These are phyloP conservation scores for Idaea aversata DNA, from an alignment of 2,888 invertebrate genomes.

Conservation along the genomic window DNA sequence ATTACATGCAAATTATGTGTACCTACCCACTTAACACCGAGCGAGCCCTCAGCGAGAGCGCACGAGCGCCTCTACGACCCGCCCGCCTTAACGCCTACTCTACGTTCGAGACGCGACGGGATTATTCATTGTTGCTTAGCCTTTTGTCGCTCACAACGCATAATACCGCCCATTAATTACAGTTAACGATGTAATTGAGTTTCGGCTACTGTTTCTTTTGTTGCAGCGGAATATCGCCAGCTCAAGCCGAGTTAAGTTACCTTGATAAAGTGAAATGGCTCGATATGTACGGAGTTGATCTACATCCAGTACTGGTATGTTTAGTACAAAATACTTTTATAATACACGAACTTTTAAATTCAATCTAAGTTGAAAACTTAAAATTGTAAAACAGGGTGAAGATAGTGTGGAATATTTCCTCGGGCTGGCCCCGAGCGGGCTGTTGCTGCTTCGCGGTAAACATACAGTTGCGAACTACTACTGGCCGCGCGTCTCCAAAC, in stretches of 20 bases:
- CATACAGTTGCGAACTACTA: constrained; percentile 98
- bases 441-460: constrained; percentile 96
- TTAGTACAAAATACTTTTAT: constrained; percentile 4
- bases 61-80: constrained; percentile 30
- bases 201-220: constrained; percentile 36
- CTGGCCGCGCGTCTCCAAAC: constrained; percentile 98
- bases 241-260: constrained; percentile 95
- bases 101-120: constrained; percentile 26
- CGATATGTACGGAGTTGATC: constrained; percentile 98
- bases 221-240: constrained; percentile 91
- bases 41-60: constrained; percentile 47
- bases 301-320: constrained; percentile 96
- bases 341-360: constrained; percentile 12
- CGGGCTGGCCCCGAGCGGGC: constrained; percentile 96
- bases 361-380: constrained; percentile 11
- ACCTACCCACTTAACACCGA: constrained; percentile 61
- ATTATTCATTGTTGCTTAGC: constrained; percentile 58
- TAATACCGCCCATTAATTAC: constrained; percentile 55
- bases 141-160: constrained; percentile 48
- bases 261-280: constrained; percentile 99
- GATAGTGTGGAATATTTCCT: constrained; percentile 98
- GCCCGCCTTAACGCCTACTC: constrained; percentile 14
- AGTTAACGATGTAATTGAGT: constrained; percentile 53
- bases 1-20: constrained; percentile 78
- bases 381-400: constrained; percentile 86